Conservation (phyloP, 2,113 vertebrate species). For the Smithornis capensis region DNA sequence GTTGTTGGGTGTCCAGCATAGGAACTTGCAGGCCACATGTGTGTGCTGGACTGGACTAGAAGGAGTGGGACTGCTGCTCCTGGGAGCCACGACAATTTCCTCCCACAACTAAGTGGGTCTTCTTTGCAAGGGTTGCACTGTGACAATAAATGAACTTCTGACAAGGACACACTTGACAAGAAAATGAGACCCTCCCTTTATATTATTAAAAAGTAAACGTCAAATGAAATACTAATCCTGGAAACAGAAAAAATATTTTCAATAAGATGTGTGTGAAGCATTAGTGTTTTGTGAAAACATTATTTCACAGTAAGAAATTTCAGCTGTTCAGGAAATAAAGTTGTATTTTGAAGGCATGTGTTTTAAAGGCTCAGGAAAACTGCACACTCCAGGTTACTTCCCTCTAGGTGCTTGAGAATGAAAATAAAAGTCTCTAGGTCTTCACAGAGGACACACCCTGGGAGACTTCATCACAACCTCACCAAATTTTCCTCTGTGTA, state of each 20-base stretch:
- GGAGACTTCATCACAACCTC: not conserved
- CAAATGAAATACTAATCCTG: not conserved
- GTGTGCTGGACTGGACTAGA: not conserved
- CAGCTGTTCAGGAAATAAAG: not conserved
- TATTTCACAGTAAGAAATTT: not conserved
- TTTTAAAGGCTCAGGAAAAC: not conserved
- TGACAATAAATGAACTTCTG: not conserved
- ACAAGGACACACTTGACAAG: not conserved
- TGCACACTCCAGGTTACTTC: not conserved
- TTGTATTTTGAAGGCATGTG: not conserved
- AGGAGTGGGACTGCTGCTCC: not conserved
- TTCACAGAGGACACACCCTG: not conserved
- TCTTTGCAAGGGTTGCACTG: not conserved
- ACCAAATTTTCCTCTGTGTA: not conserved
- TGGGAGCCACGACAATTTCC: not conserved
- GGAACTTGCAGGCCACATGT: rapidly evolving
- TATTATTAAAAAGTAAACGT: not conserved
- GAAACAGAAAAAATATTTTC: not conserved
- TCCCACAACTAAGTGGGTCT: not conserved
- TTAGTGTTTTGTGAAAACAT: not conserved
- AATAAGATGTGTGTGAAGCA: not conserved
- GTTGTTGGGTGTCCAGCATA: rapidly evolving
- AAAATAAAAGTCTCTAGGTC: not conserved
- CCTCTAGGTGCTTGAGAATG: not conserved
- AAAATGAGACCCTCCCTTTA: not conserved